These are phyloP conservation scores for Sminthurinus signatus DNA, from an alignment of 1,140 invertebrate species.

Conservation along the genomic window DNA sequence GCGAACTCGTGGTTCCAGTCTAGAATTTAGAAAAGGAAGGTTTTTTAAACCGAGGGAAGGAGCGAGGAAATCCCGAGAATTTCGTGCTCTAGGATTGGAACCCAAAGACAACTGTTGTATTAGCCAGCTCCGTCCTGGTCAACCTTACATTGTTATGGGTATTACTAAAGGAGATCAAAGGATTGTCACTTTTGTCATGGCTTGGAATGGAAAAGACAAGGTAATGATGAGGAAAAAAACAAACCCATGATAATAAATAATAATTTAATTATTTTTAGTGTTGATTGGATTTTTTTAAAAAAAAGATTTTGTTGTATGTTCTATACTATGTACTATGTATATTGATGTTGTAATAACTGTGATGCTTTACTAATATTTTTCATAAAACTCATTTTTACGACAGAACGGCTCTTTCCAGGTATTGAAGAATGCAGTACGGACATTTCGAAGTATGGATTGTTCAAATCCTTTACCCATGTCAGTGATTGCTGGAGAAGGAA, in stretches of 20 bases:
- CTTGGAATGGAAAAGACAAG: conserved; percentile 47
- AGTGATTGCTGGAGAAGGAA: conserved; percentile 40
- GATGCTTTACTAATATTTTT: not conserved
- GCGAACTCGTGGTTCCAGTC: conserved; percentile 43
- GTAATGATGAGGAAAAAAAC: too few relatives aligned
- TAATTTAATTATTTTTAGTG: too few relatives aligned
- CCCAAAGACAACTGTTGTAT: conserved; percentile 48
- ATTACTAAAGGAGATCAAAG: conserved; percentile 44
- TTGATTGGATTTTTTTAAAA: too few relatives aligned
- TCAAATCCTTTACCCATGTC: conserved; percentile 47
- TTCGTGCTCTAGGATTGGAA: conserved; percentile 45
- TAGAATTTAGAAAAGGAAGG: conserved; percentile 46
- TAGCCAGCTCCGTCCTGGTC: conserved; percentile 39
- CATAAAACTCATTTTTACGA: too few relatives aligned
- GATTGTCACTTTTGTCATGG: conserved; percentile 50
- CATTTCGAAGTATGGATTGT: conserved; percentile 49
- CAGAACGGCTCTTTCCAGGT: conserved; percentile 39
- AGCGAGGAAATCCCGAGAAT: conserved; percentile 43
- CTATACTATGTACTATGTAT: too few relatives aligned
- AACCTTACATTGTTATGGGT: conserved; percentile 52
- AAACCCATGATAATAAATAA: too few relatives aligned
- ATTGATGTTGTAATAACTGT: too few relatives aligned
- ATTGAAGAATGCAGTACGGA: conserved; percentile 47
- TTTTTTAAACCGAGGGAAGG: conserved; percentile 43
- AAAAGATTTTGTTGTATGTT: too few relatives aligned